Evolutionary conservation across 2,797 vertebrate species (phyloP).

Genomic region (Myiotriccus ornatus): DNA sequence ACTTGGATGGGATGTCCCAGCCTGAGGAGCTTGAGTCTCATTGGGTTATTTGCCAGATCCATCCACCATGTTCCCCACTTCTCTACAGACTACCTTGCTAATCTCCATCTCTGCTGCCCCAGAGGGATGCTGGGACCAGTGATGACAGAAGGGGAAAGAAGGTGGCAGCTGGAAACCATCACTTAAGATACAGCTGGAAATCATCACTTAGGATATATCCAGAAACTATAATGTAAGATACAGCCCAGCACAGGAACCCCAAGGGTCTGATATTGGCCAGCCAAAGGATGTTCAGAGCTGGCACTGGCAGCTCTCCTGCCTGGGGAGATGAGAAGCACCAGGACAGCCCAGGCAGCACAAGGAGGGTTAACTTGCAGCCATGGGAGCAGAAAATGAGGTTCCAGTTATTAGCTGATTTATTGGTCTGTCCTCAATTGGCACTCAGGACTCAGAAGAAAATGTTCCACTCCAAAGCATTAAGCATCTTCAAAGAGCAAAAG

Average conservation of each 20-base stretch:
- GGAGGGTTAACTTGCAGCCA: slow-evolving; percentile 64
- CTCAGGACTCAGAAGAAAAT: slow-evolving; percentile 79
- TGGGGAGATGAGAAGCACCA: neutral
- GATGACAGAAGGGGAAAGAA: neutral
- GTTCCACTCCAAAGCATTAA: slow-evolving; percentile 83
- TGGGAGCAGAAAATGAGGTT: slow-evolving; percentile 78
- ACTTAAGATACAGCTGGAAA: neutral
- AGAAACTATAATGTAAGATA: neutral
- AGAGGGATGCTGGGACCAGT: rapidly evolving
- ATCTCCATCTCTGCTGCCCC: neutral
- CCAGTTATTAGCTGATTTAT: slow-evolving; percentile 82
- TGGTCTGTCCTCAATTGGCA: slow-evolving; percentile 77
- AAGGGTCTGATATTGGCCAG: neutral
- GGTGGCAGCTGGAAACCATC: neutral
- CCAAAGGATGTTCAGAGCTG: neutral
- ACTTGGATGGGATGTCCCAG: neutral
- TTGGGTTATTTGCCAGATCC: neutral
- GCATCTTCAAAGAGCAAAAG: slow-evolving; percentile 81
- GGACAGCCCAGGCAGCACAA: neutral
- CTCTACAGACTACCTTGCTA: neutral
- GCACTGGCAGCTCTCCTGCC: neutral
- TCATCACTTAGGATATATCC: no score
- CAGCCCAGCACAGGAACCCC: neutral
- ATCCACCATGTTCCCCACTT: neutral
- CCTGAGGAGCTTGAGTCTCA: neutral